These are phyloP conservation scores for Atherinomorus stipes DNA, from an alignment of 2,113 vertebrate species.

Conservation along the genomic window DNA sequence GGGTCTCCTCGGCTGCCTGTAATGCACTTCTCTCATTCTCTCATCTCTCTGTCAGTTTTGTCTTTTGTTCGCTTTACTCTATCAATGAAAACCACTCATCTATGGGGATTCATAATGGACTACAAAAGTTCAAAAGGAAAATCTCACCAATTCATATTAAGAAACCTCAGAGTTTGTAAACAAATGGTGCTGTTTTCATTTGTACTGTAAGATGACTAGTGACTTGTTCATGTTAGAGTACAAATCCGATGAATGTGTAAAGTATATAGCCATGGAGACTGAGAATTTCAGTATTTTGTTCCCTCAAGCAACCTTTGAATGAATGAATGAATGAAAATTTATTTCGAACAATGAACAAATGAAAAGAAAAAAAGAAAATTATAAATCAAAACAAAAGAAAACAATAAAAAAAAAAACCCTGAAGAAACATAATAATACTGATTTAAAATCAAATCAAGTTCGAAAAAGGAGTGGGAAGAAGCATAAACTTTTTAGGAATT, in stretches of 20 bases:
- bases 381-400: too few species aligned
- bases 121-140: slow-evolving; percentile 16
- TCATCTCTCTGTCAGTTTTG: slow-evolving; percentile 68
- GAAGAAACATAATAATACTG: too few species aligned
- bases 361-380: too few species aligned
- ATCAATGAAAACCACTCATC: slow-evolving; percentile 24
- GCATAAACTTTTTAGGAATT: too few species aligned
- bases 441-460: too few species aligned
- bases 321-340: too few species aligned
- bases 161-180: slow-evolving; percentile 2
- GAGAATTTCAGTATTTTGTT: slow-evolving; percentile 1
- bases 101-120: slow-evolving; percentile 32
- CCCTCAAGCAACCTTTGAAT: not conserved
- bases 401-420: too few species aligned
- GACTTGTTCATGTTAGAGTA: not conserved
- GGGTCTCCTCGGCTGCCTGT: slow-evolving; percentile 60
- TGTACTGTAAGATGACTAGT: not conserved
- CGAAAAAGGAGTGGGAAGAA: too few species aligned
- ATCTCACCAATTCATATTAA: slow-evolving; percentile 3
- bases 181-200: not conserved
- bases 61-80: slow-evolving; percentile 64
- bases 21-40: slow-evolving; percentile 77
- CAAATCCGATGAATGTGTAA: not conserved
- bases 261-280: not conserved
- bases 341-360: too few species aligned